Conservation (phyloP, 2,888 invertebrate species). For the Trichogramma dendrolimi region DNA sequence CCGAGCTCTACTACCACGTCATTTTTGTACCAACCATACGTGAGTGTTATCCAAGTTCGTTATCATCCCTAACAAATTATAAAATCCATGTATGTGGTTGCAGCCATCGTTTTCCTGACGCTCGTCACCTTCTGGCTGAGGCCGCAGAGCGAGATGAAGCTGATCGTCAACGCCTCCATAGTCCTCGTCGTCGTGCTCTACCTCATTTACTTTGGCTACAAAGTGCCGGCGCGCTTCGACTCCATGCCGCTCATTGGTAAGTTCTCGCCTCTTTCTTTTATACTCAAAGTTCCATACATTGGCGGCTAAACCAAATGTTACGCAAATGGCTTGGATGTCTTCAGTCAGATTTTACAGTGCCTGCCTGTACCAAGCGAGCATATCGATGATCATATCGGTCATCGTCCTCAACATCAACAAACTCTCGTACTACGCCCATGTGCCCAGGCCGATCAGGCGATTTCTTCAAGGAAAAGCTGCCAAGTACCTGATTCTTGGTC, state of each 20-base stretch:
- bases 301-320: no score
- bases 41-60: constrained; percentile 36
- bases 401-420: constrained; percentile 57
- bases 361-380: constrained; percentile 54
- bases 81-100: constrained; percentile 26
- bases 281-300: neutral
- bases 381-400: constrained; percentile 57
- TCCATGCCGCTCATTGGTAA: constrained; percentile 59
- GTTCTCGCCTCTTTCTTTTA: constrained; percentile 19
- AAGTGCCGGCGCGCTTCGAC: constrained; percentile 57
- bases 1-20: constrained; percentile 60
- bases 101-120: constrained; percentile 61
- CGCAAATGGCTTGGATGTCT: constrained; percentile 29
- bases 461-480: constrained; percentile 52
- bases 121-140: constrained; percentile 64
- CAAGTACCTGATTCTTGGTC: constrained; percentile 50
- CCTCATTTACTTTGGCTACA: constrained; percentile 62
- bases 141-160: constrained; percentile 64
- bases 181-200: constrained; percentile 61
- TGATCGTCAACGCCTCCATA: constrained; percentile 59
- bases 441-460: constrained; percentile 56
- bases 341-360: constrained; percentile 59
- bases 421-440: constrained; percentile 50
- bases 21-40: constrained; percentile 63
- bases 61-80: neutral